phyloP scores from a whole-genome alignment of 2,888 invertebrate species.

The Melieria picta region DNA sequence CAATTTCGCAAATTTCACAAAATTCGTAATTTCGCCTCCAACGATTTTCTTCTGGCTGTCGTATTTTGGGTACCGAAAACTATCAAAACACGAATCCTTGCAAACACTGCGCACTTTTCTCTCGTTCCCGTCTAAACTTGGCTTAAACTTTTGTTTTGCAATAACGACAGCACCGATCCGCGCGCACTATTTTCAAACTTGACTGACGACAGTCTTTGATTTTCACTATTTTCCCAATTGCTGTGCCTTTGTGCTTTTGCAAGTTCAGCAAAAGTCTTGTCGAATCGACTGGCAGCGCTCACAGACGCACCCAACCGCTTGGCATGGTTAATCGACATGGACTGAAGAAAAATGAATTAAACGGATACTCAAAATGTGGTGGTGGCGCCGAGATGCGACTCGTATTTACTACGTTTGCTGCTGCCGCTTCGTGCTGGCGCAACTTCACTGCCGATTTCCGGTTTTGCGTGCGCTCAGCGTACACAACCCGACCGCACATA shows the following conservation, averaged over 20 bases:
- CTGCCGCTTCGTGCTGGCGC: too few species aligned
- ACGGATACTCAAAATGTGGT: slow-evolving; percentile 31
- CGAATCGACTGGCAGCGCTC: slow-evolving; percentile 10
- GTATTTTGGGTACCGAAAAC: slow-evolving; percentile 21
- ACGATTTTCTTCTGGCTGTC: slow-evolving; percentile 28
- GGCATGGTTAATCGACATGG: slow-evolving; percentile 62
- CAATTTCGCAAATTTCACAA: slow-evolving; percentile 1
- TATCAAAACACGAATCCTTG: slow-evolving; percentile 17
- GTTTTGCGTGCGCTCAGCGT: too few species aligned
- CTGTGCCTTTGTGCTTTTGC: neutral
- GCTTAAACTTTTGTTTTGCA: neutral
- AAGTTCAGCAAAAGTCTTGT: neutral
- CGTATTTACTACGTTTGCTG: too few species aligned
- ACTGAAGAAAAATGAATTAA: slow-evolving; percentile 52
- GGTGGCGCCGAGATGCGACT: too few species aligned
- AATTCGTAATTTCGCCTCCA: slow-evolving; percentile 11
- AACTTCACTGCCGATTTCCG: too few species aligned
- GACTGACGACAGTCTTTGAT: neutral
- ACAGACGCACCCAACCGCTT: slow-evolving; percentile 57
- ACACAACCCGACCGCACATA: too few species aligned
- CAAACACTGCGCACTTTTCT: slow-evolving; percentile 5
- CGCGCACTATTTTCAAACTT: neutral
- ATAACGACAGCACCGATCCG: neutral
- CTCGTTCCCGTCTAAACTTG: neutral
- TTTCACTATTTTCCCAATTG: neutral